A percentile compares a stretch with the other conserved stretches of the same genome.
These are phyloP conservation scores for Chloroceryle amazona DNA, from an alignment of 2,797 vertebrate species.

Conservation along the genomic window DNA sequence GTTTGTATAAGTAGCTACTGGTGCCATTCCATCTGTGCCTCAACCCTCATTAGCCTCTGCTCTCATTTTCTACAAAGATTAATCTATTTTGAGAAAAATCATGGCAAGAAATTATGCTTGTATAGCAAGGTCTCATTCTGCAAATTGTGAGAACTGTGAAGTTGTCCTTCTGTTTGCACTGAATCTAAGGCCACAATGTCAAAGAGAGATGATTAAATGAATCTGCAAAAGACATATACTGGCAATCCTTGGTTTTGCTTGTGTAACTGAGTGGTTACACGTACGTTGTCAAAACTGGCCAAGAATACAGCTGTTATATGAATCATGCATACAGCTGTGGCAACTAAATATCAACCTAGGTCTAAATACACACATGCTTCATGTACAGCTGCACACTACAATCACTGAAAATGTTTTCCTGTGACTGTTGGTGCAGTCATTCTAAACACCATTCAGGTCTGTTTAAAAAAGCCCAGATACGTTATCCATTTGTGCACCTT, in stretches of 20 bases:
- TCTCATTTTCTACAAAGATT: slow-evolving; percentile 26
- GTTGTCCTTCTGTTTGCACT: not conserved
- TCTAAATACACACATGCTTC: not conserved
- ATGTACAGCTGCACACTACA: not conserved
- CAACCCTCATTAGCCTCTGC: slow-evolving; percentile 36
- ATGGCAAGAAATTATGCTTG: not conserved
- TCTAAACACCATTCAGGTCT: not conserved
- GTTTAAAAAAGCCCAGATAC: not conserved
- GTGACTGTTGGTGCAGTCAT: not conserved
- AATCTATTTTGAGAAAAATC: slow-evolving; percentile 32
- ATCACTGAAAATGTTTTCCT: not conserved
- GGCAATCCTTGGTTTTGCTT: not conserved
- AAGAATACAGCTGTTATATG: not conserved
- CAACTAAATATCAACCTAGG: not conserved
- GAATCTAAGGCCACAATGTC: not conserved
- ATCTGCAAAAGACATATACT: not conserved
- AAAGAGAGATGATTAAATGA: not conserved
- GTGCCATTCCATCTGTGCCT: slow-evolving; percentile 41
- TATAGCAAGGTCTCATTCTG: not conserved
- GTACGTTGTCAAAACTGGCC: not conserved
- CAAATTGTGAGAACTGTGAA: not conserved
- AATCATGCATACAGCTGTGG: not conserved
- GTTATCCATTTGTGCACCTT: not conserved
- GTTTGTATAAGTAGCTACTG: slow-evolving; percentile 14
- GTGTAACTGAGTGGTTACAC: not conserved